Evolutionary conservation across 2,113 vertebrate species (phyloP).

Genomic region (Nanorana parkeri): DNA sequence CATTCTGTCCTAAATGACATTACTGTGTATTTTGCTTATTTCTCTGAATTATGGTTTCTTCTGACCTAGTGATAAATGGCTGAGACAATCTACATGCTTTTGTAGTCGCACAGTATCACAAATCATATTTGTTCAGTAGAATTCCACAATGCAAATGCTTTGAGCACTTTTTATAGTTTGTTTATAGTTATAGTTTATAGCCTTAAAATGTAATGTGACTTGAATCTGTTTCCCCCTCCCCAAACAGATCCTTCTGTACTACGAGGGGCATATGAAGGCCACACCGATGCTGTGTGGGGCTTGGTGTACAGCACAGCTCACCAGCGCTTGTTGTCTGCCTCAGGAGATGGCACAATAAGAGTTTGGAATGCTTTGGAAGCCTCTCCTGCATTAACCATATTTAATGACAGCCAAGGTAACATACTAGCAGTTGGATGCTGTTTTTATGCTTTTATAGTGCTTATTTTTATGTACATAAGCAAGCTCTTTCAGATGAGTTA

Average conservation of each 20-base stretch:
- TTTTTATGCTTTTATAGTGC: neutral
- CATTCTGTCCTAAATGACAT: too few species aligned
- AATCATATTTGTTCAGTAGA: too few species aligned
- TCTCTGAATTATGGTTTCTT: too few species aligned
- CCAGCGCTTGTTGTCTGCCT: slow-evolving; percentile 92
- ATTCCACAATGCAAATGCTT: too few species aligned
- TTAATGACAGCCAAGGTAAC: slow-evolving; percentile 92
- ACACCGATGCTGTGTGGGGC: slow-evolving; percentile 93
- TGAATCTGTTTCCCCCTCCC: neutral
- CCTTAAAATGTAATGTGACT: neutral
- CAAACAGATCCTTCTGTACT: slow-evolving; percentile 87
- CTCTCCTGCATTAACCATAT: slow-evolving; percentile 84
- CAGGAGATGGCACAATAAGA: slow-evolving; percentile 93
- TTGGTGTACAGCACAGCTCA: slow-evolving; percentile 90
- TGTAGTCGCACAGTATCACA: too few species aligned
- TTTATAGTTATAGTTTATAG: neutral
- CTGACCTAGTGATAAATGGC: too few species aligned
- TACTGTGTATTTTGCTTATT: too few species aligned
- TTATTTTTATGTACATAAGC: neutral
- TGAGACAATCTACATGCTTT: too few species aligned
- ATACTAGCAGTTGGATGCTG: neutral
- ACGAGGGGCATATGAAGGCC: slow-evolving; percentile 86
- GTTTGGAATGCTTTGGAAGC: slow-evolving; percentile 88
- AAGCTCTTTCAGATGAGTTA: neutral
- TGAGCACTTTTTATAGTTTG: too few species aligned